phyloP scores from a whole-genome alignment of 2,797 vertebrate genomes.

The Chrysocyon brachyurus region DNA sequence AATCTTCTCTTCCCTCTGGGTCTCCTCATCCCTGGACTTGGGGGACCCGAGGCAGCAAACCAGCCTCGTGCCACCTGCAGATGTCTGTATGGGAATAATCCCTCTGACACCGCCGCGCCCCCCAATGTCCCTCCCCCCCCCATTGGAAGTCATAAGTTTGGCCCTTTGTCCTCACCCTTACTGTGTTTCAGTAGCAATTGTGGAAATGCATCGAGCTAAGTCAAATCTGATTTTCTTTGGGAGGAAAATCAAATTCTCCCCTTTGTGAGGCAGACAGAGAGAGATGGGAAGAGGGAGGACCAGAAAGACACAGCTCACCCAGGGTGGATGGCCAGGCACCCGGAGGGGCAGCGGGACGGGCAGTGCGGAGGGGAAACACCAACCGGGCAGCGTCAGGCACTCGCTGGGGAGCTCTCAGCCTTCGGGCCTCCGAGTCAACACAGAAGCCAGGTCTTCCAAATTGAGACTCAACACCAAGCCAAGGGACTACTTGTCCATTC shows the following conservation, averaged over 20 bases:
- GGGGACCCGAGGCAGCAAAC: background rate
- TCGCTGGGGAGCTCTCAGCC: fast-evolving
- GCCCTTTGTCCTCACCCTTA: background rate
- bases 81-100: fast-evolving
- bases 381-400: fast-evolving
- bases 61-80: background rate
- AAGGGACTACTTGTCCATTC: too few relatives aligned
- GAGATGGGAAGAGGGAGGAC: conserved; percentile 46
- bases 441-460: background rate
- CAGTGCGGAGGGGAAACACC: fast-evolving
- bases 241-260: conserved; percentile 75
- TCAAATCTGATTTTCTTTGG: conserved; percentile 80
- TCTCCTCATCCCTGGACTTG: background rate
- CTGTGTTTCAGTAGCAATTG: conserved; percentile 61
- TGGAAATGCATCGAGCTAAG: conserved; percentile 67
- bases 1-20: too few relatives aligned
- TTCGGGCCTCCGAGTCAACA: background rate
- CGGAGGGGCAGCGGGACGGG: background rate
- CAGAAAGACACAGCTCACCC: background rate
- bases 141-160: background rate
- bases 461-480: background rate
- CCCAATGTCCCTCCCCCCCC: fast-evolving
- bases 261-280: conserved; percentile 68
- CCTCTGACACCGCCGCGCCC: background rate
- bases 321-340: background rate